Base-by-base conservation (phyloP, 1,140 invertebrate species). In the Potamilus streckersoni region DNA sequence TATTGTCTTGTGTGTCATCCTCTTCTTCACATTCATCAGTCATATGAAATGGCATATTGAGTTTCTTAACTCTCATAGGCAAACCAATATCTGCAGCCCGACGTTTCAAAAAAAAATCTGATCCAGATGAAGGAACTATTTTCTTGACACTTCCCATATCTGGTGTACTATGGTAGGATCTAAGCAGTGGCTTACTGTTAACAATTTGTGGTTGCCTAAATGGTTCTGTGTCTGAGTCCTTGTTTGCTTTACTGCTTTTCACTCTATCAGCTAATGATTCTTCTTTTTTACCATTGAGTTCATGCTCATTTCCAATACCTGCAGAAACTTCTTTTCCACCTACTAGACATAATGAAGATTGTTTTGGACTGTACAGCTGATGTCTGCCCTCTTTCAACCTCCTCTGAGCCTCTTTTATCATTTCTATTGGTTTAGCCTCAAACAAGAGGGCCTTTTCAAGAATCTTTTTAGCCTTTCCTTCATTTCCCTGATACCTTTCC, bases 401-500 rank as follows among this genome's bases (percentile, higher is more conserved):
- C 14, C 49, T 68, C 17, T 82, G 55, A 31, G 84, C 83, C 57
- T 63, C 71, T 19, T 78, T 65, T 14, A 82, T 17, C 15, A 78
- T 23, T 38, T 69, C 66, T 55, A 23, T 68, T 19, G 83, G 85
- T 62, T 71, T 71, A 11, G 80, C 78, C 59, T 77, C 67, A 73
- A 85, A 76, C 31, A 79, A 62, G 59, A 68, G 64, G 5, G 81
- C 82, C 60, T 85, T 84, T 56, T 84, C 78, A 17, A 85, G 71
- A 69, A 84, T 83, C 59, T 82, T 82, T 19, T 73, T 79, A 19
- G 76, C 78, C 59, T 82, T 85, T n/a, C 31, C 68, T 55, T 61
- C 20, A 23, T 60, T 20, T 38, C 20, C 72, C 66, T 58, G 64
- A 84, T 83, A 80, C 79, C 84, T 73, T 57, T 79, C 74, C 1